Evolutionary conservation across 2,797 vertebrate species (phyloP).

Genomic region (Enteromius anoplus): DNA sequence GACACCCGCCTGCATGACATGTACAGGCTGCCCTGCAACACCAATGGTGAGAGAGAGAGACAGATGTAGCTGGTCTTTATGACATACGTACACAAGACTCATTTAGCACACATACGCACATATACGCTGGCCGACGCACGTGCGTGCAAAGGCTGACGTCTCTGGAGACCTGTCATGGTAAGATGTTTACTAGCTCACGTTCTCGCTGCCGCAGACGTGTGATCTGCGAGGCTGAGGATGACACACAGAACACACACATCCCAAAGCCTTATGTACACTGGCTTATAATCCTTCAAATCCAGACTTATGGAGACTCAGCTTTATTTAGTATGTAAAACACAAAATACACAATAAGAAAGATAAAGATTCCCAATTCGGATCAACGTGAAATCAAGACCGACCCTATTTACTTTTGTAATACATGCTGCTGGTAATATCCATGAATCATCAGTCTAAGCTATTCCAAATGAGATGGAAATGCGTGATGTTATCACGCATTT

Average conservation of each 20-base stretch:
- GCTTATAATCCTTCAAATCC: neutral
- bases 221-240: neutral
- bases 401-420: neutral
- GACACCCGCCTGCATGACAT: constrained; percentile 82
- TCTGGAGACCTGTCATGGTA: constrained; percentile 25
- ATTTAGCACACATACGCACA: constrained; percentile 24
- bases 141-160: constrained; percentile 30
- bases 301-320: neutral
- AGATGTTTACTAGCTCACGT: constrained; percentile 38
- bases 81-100: constrained; percentile 16
- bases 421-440: neutral
- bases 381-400: neutral
- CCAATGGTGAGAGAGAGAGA: constrained; percentile 74
- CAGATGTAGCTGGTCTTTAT: neutral
- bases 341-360: neutral
- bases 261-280: neutral
- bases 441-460: neutral
- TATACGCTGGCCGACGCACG: neutral
- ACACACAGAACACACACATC: neutral
- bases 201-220: constrained; percentile 1
- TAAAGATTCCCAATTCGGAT: neutral
- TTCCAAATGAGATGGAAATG: no score
- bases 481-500: neutral
- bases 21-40: constrained; percentile 78
- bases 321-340: neutral